Evolutionary conservation across 2,113 vertebrate genomes (phyloP).

Genomic region (Lycocorax pyrrhopterus): DNA sequence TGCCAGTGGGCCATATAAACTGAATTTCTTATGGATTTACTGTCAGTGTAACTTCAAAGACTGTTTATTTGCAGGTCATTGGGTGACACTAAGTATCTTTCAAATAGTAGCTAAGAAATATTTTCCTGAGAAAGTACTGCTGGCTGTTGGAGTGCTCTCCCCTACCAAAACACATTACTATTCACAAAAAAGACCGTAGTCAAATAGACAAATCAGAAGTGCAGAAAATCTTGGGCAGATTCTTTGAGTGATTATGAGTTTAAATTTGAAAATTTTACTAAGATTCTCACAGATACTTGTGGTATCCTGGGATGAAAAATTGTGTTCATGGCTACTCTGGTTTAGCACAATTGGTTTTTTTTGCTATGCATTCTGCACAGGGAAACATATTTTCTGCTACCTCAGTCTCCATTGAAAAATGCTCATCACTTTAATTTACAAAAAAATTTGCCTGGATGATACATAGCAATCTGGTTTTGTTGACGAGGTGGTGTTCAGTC

Average conservation of each 20-base stretch:
- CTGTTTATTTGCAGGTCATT: neutral
- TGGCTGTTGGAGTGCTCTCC: neutral
- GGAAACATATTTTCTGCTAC: neutral
- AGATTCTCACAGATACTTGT: fast-evolving
- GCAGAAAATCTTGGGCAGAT: neutral
- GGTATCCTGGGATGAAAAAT: neutral
- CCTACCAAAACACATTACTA: neutral
- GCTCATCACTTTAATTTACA: neutral
- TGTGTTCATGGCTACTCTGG: neutral
- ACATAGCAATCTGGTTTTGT: neutral
- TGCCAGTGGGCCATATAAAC: neutral
- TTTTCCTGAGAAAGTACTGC: neutral
- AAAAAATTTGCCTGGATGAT: neutral
- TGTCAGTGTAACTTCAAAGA: constrained; percentile 4
- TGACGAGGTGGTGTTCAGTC: neutral
- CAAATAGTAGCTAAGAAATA: neutral
- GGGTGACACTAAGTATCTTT: neutral
- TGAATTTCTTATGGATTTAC: neutral
- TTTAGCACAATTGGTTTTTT: fast-evolving
- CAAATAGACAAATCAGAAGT: neutral
- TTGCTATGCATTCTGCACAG: neutral
- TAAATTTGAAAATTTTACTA: neutral
- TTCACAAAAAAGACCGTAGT: neutral
- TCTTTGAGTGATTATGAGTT: neutral
- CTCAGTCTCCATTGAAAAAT: neutral